Base-by-base conservation (phyloP, 2,797 vertebrate genomes). In the Tokudaia tokunoshimensis region DNA sequence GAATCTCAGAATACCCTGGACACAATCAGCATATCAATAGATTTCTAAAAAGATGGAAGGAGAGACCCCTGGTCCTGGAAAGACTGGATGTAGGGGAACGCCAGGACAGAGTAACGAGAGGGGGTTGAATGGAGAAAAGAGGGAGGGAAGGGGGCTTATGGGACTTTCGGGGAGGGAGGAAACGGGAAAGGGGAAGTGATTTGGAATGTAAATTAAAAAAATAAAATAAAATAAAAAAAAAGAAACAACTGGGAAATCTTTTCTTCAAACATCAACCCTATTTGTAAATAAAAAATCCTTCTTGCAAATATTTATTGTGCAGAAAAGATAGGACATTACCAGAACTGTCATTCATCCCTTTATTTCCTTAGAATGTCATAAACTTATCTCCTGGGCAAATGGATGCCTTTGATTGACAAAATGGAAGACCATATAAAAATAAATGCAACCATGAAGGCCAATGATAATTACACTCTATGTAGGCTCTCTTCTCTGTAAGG, bases 351-450 rank as follows among this genome's bases (percentile, higher is more conserved):
- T 20, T 17, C 4, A 44, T 13, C 13, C 65, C 70, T 61, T 67
- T 1, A 31, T 92, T 95, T 92, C 6, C 86, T 47, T 89, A 76
- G 82, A 57, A 80, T 24, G 1, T 93, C 75, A 47, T 84, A 47
- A 89, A 63, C 17, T 89, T 59, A 85, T 85, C 12, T 44, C 2
- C 41, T 44, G 63, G 12, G 55, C 6, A 70, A 86, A 76, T 37
- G 59, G 1, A 50, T 87, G 37, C 87, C 13, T 94, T 91, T 79
- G 55, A 59, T 29, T 88, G 44, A 88, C 82, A 59, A 47, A 57
- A 31, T 13, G 85, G 67, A 89, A 75, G 89, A 83, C 80, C 63
- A 63, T 59, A 63, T 83, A 59, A 95, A 95, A 84, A 92, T 79
- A 79, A 75, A 88, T 20, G 55, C 82, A 52, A 86, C 57, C 29